Base-by-base conservation (phyloP, 2,888 invertebrate genomes). In the Eubasilissa splendida region DNA sequence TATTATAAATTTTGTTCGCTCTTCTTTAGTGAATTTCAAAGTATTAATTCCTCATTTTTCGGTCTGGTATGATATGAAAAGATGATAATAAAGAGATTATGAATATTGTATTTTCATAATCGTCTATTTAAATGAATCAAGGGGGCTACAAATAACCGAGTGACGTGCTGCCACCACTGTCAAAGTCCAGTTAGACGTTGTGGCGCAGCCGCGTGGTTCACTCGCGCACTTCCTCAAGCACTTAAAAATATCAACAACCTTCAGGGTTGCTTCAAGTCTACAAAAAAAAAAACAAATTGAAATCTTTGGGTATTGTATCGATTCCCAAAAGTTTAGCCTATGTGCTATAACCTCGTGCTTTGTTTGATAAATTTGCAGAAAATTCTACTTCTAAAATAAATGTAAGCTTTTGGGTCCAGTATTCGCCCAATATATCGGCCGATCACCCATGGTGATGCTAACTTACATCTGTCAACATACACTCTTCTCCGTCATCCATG, bases 401-500 rank as follows among this genome's bases (percentile, higher is more conserved):
- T 80, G 71, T 53, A 73, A 73, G 75, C 75, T 58, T 33, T 79
- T 81, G 82, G 80, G 79, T 80, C 65, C 14, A 60, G 76, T 79
- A 79, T 8, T 56, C 31, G 79, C 78, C 78, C 78, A 78, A 73
- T 77, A 11, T 50, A 12, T 77, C 76, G 60, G 75, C 76, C 56
- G 60, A 33, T 84, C 85, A 85, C 76, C 77, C 42, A 42, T 58
- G n/a, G 71, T 53, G 85, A 70, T 58, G 58, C 80, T 42, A 87
- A 92, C 95, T 95, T 95, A 96, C 95, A 91, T 96, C 95, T 87
- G 95, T 95, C 87, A 93, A 90, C 84, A 85, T 85, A 92, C 95
- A 94, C 92, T 97, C 97, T 91, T 97, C 97, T 86, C 92, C 94
- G 91, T 98, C 98, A 89, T 98, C 96, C 87, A 98, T 94, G 89